Evolutionary conservation across 2,113 vertebrate genomes (phyloP).

Genomic region (Origma solitaria): DNA sequence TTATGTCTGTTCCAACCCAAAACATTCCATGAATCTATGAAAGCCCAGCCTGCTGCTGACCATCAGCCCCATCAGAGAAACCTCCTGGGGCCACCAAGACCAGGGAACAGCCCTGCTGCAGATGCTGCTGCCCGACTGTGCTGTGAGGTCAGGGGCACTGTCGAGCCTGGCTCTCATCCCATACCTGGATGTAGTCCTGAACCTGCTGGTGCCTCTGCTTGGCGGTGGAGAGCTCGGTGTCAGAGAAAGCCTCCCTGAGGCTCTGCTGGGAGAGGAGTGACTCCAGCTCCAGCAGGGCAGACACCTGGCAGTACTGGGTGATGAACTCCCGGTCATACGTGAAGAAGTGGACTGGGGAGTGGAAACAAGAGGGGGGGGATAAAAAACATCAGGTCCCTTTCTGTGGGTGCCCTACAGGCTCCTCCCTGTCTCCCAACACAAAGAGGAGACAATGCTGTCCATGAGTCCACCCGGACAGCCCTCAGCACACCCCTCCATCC

Average conservation of each 20-base stretch:
- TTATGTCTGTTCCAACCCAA: not conserved
- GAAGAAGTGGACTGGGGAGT: conserved; percentile 82
- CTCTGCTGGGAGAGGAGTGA: conserved; percentile 89
- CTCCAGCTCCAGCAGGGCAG: conserved; percentile 85
- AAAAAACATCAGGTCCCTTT: not conserved
- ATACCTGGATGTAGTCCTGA: conserved; percentile 87
- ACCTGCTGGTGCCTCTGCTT: conserved; percentile 89
- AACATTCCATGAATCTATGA: not conserved
- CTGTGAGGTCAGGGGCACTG: fast-evolving
- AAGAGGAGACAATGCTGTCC: not conserved
- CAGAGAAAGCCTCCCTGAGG: conserved; percentile 86
- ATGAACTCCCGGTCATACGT: conserved; percentile 85
- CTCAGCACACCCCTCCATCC: not conserved
- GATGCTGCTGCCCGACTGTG: not conserved
- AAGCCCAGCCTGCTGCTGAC: not conserved
- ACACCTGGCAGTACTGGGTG: conserved; percentile 85
- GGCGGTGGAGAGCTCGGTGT: conserved; percentile 77
- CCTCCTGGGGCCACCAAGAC: fast-evolving
- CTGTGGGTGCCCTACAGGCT: not conserved
- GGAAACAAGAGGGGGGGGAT: not conserved
- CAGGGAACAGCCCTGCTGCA: not conserved
- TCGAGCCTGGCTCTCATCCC: fast-evolving
- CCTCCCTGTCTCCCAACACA: not conserved
- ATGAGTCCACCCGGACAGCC: not conserved
- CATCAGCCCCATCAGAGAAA: not conserved